Conservation (phyloP, 2,113 vertebrate genomes). For the Bufo bufo region DNA sequence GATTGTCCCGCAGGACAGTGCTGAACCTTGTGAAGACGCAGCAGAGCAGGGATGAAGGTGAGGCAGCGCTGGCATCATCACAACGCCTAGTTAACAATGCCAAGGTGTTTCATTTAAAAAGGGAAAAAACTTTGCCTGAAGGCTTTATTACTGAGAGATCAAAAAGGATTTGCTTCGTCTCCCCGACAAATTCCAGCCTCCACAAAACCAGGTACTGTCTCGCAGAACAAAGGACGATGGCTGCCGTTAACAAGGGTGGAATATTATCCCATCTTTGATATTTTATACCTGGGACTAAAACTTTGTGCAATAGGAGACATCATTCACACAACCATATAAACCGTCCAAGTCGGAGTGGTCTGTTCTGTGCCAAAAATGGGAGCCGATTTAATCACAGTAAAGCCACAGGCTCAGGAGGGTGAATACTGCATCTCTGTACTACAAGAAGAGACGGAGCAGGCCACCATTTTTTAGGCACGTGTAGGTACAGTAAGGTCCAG, state of each 20-base stretch:
- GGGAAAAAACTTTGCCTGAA: slow-evolving; percentile 8
- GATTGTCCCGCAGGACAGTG: not conserved
- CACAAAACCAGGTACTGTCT: not conserved
- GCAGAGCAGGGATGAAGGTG: not conserved
- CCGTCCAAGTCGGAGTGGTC: not conserved
- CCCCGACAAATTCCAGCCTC: too few relatives aligned
- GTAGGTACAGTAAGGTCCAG: too few relatives aligned
- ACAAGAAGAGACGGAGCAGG: too few relatives aligned
- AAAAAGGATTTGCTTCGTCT: not conserved
- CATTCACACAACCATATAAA: not conserved
- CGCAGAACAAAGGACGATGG: not conserved
- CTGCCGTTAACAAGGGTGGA: not conserved
- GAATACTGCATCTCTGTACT: too few relatives aligned
- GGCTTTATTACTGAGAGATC: slow-evolving; percentile 21
- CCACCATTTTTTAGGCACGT: too few relatives aligned
- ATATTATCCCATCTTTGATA: not conserved
- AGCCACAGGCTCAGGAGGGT: too few relatives aligned
- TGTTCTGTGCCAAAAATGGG: not conserved
- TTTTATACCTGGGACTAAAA: not conserved
- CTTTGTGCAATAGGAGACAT: not conserved
- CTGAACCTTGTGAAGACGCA: not conserved
- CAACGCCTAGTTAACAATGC: slow-evolving; percentile 22
- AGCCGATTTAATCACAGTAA: too few relatives aligned
- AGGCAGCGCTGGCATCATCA: slow-evolving; percentile 22
- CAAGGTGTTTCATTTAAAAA: slow-evolving; percentile 32